Evolutionary conservation across 2,797 vertebrate species (phyloP).

Genomic region (Oreochromis grahami): DNA sequence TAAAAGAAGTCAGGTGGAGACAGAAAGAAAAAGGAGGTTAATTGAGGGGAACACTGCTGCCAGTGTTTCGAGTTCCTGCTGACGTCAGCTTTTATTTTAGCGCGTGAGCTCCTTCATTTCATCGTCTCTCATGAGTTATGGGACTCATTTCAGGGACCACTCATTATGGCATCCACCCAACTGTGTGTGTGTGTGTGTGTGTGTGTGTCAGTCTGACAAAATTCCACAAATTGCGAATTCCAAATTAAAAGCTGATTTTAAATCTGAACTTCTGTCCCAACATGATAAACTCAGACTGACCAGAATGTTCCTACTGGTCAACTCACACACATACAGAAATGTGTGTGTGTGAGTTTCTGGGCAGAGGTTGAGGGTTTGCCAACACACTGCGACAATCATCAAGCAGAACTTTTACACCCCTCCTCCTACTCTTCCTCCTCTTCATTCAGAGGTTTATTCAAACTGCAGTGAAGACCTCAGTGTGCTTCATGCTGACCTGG

Average conservation of each 20-base stretch:
- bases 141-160: constrained; percentile 50
- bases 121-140: constrained; percentile 4
- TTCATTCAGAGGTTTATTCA: background rate
- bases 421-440: background rate
- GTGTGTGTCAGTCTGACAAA: background rate
- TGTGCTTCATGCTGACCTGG: background rate
- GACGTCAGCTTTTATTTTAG: background rate
- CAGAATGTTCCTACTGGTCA: background rate
- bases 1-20: background rate
- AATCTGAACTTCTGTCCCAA: background rate
- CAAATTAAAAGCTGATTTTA: background rate
- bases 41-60: background rate
- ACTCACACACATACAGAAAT: background rate
- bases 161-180: constrained; percentile 2
- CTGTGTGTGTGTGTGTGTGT: background rate
- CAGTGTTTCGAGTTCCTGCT: background rate
- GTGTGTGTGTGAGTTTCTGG: background rate
- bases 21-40: background rate
- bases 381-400: constrained; percentile 52
- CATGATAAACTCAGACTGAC: background rate
- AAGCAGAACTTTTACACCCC: background rate
- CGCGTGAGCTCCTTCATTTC: background rate
- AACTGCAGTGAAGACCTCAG: background rate
- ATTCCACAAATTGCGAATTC: background rate
- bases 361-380: constrained; percentile 19